Conservation (phyloP, 2,888 invertebrate species). For the Congeria kusceri region DNA sequence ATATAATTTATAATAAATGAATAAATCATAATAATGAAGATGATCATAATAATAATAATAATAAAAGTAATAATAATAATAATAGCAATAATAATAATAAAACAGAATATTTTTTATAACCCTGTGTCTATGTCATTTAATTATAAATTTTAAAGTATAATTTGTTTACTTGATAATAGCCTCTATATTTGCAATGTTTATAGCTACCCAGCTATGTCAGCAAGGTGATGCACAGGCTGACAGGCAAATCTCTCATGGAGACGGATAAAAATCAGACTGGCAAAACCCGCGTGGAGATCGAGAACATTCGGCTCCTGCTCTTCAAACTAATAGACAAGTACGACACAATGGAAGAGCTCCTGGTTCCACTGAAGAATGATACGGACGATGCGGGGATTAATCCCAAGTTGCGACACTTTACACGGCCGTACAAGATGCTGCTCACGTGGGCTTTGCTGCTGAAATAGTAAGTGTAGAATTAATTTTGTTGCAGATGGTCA, state of each 20-base stretch:
- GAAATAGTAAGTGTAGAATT: constrained; percentile 69
- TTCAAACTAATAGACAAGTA: constrained; percentile 48
- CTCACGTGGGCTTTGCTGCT: constrained; percentile 82
- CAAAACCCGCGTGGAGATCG: constrained; percentile 27
- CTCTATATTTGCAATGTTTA: too few relatives aligned
- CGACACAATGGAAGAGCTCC: constrained; percentile 38
- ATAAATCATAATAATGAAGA: too few relatives aligned
- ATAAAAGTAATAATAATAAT: too few relatives aligned
- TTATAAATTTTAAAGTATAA: too few relatives aligned
- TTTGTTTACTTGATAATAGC: too few relatives aligned
- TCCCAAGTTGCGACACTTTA: constrained; percentile 55
- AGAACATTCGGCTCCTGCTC: constrained; percentile 39
- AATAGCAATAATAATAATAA: too few relatives aligned
- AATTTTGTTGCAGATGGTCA: background rate
- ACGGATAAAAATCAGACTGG: constrained; percentile 20
- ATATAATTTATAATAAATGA: too few relatives aligned
- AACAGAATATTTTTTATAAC: too few relatives aligned
- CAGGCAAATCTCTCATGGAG: constrained; percentile 32
- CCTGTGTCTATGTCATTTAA: too few relatives aligned
- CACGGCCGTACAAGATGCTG: constrained; percentile 80
- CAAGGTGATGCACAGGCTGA: constrained; percentile 60
- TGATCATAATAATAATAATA: too few relatives aligned
- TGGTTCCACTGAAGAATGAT: constrained; percentile 19
- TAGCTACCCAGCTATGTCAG: constrained; percentile 48
- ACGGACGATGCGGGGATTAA: constrained; percentile 16